Percentiles rank a stretch among this genome's conserved stretches.
Evolutionary conservation across 2,113 vertebrate genomes (phyloP).

Genomic region (Suncus etruscus): DNA sequence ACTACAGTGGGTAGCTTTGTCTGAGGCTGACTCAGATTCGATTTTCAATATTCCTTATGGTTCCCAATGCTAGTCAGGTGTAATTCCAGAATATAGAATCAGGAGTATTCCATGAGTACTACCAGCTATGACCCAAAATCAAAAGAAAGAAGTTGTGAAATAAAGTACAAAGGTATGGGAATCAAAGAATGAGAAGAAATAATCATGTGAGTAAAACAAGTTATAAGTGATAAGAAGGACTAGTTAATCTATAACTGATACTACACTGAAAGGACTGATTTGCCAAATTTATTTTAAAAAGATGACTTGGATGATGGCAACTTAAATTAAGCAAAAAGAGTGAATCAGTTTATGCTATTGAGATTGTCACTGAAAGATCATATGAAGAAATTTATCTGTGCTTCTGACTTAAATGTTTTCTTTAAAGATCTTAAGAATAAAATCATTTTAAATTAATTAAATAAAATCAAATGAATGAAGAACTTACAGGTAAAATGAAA

Average conservation of each 20-base stretch:
- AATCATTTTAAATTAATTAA: not conserved
- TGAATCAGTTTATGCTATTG: not conserved
- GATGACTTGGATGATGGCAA: not conserved
- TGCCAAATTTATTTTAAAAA: not conserved
- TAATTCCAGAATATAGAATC: too few relatives aligned
- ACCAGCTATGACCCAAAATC: too few relatives aligned
- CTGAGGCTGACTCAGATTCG: too few relatives aligned
- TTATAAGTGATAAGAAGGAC: too few relatives aligned
- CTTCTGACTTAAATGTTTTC: not conserved
- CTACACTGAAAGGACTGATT: not conserved
- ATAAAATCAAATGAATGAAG: not conserved
- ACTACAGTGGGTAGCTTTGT: too few relatives aligned
- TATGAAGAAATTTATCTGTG: not conserved
- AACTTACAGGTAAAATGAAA: not conserved
- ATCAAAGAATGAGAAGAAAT: too few relatives aligned
- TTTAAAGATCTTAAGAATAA: not conserved
- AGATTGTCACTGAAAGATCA: not conserved
- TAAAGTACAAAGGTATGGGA: too few relatives aligned
- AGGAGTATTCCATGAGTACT: too few relatives aligned
- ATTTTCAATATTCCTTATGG: too few relatives aligned
- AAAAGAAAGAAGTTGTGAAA: too few relatives aligned
- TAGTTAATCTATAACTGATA: not conserved
- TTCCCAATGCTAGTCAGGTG: too few relatives aligned
- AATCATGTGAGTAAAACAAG: too few relatives aligned
- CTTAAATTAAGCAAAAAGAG: not conserved